A percentile compares a stretch with the other conserved stretches of the same genome.
Conservation (phyloP, 2,888 invertebrate genomes). For the Microdon myrmicae region DNA sequence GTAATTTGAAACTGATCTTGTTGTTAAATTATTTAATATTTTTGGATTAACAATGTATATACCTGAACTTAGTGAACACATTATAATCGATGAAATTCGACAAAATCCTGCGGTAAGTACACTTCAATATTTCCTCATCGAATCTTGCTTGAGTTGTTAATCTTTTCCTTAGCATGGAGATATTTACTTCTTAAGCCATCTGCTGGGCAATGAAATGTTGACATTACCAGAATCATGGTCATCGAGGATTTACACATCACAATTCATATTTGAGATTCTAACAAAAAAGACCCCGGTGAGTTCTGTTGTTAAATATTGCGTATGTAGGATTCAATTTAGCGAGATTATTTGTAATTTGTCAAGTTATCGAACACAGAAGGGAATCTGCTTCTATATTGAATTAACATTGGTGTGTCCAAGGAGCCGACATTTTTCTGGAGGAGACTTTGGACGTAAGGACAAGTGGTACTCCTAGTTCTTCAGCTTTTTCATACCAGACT, state of each 20-base stretch:
- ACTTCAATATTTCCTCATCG: not conserved
- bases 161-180: constrained; percentile 4
- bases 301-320: no score
- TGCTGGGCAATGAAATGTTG: constrained; percentile 23
- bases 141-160: not conserved
- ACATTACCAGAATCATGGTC: constrained; percentile 27
- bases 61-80: constrained; percentile 20
- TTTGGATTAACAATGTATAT: constrained; percentile 40
- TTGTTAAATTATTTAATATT: no score
- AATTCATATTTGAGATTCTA: constrained; percentile 32
- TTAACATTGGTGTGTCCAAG: no score
- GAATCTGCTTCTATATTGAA: no score
- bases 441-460: no score
- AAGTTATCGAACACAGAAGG: no score
- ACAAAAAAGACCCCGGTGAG: constrained; percentile 26
- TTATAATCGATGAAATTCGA: constrained; percentile 27
- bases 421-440: no score
- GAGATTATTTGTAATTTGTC: no score
- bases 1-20: no score
- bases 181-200: constrained; percentile 33
- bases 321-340: no score
- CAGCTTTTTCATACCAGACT: no score
- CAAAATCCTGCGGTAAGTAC: constrained; percentile 14
- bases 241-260: constrained; percentile 28
- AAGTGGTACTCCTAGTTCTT: no score